Base-by-base conservation (phyloP, 2,888 invertebrate genomes). In the Parthenolecanium corni region DNA sequence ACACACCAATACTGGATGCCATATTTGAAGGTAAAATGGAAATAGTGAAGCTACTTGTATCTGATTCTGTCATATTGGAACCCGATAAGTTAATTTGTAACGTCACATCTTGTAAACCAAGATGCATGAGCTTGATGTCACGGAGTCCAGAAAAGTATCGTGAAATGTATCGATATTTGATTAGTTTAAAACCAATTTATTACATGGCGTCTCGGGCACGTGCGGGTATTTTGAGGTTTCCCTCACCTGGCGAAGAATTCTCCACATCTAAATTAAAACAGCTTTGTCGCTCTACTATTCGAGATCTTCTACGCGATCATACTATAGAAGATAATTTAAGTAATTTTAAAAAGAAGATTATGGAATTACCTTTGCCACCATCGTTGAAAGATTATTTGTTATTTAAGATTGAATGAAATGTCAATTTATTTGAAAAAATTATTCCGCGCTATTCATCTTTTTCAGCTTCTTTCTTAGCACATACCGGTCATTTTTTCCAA, bases 1-100 rank as follows among this genome's bases (percentile, higher is more conserved):
- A 61, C 38, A 51, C 49, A 51, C 61, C 61, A 0, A 16, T 61
- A 11, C 31, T 61, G 51, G 51, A 61, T 3, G 61, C 61, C 9
- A 38, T 61, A 23, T 1, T n/a, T 16, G 11, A 40, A 1, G 61
- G 38, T 16, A 14, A 47, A n/a, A 14, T 61, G n/a, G 51, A 61
- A 1, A 40, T 20, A 11, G 40, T 61, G 3, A 11, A 14, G 5
- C 16, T 40, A 16, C 51, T 38, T 23, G 6, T 61, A n/a, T 46
- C 51, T 20, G 31, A 23, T 49, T 61, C 61, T 18, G 4, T 14
- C 31, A 40, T 61, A 46, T 40, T 61, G 12, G 61, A 61, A 16
- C 61, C 61, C 6, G 61, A 49, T 38, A 23, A 14, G 4, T 36
- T 61, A 6, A 38, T 49, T 11, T 2, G 16, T 16, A 23, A 51